Conservation (phyloP, 37 sponge, comb jelly and placozoan species). For the Agelas oroides region DNA sequence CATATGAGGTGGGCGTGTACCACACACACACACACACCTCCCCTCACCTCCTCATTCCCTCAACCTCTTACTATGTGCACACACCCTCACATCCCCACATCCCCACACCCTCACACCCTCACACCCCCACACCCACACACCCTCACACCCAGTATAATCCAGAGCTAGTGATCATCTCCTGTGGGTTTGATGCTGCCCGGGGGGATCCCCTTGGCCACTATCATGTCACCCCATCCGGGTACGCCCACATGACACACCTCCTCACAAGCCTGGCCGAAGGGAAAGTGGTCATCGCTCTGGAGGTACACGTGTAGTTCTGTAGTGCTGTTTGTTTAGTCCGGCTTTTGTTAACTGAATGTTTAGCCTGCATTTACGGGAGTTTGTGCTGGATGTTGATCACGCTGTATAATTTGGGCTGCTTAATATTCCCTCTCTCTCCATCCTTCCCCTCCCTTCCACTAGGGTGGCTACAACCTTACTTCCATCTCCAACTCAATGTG, state of each 20-base stretch:
- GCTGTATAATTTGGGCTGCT: too few species aligned
- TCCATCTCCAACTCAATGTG: slow-evolving; percentile 72
- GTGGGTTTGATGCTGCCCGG: slow-evolving; percentile 91
- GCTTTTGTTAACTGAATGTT: too few species aligned
- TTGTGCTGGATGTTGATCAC: too few species aligned
- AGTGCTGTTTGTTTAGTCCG: too few species aligned
- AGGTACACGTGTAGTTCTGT: slow-evolving; percentile 43
- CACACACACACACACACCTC: too few species aligned
- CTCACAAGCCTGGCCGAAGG: slow-evolving; percentile 83
- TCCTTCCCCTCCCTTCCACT: background rate
- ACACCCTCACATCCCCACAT: too few species aligned
- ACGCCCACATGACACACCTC: slow-evolving; percentile 88
- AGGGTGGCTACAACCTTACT: slow-evolving; percentile 94
- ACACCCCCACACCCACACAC: too few species aligned
- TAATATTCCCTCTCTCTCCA: background rate
- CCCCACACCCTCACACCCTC: too few species aligned
- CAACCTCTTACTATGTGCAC: too few species aligned
- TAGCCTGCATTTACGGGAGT: too few species aligned
- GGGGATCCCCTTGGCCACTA: slow-evolving; percentile 76
- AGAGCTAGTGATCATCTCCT: slow-evolving; percentile 88
- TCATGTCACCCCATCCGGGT: slow-evolving; percentile 69
- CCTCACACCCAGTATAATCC: slow-evolving; percentile 73
- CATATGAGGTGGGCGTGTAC: slow-evolving; percentile 54
- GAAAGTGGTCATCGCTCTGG: slow-evolving; percentile 82
- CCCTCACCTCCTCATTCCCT: too few species aligned